phyloP scores from a whole-genome alignment of 1,140 invertebrate species.

The Pogonognathellus flavescens region DNA sequence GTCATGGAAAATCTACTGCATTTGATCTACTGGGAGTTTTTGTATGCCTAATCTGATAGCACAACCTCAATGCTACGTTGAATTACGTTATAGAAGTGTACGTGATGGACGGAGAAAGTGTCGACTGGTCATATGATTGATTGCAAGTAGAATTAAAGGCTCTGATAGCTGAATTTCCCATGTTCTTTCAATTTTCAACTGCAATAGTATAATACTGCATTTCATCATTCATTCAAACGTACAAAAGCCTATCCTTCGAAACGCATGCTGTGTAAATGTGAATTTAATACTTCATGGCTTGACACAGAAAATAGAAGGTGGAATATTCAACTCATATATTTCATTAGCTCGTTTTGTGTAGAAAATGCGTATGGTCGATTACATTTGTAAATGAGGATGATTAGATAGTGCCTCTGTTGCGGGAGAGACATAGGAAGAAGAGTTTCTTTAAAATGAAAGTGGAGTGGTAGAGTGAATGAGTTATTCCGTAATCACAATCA shows the following conservation, averaged over 20 bases:
- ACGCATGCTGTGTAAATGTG: no score
- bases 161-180: constrained; percentile 7
- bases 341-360: no score
- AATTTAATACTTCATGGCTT: no score
- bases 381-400: no score
- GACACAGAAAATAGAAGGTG: no score
- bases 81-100: background rate
- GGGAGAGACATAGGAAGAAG: background rate
- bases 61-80: background rate
- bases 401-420: background rate
- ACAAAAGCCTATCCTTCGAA: no score
- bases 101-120: constrained; percentile 39
- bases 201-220: background rate
- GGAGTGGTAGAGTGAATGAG: background rate
- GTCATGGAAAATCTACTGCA: no score
- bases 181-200: constrained; percentile 1
- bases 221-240: no score
- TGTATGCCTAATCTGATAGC: no score
- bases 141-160: constrained; percentile 36
- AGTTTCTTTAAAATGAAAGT: background rate
- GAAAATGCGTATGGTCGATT: no score
- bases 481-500: constrained; percentile 41
- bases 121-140: constrained; percentile 53
- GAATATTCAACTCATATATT: no score
- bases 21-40: no score